Evolutionary conservation across 2,797 vertebrate species (phyloP).

Genomic region (Arctocebus calabarensis): DNA sequence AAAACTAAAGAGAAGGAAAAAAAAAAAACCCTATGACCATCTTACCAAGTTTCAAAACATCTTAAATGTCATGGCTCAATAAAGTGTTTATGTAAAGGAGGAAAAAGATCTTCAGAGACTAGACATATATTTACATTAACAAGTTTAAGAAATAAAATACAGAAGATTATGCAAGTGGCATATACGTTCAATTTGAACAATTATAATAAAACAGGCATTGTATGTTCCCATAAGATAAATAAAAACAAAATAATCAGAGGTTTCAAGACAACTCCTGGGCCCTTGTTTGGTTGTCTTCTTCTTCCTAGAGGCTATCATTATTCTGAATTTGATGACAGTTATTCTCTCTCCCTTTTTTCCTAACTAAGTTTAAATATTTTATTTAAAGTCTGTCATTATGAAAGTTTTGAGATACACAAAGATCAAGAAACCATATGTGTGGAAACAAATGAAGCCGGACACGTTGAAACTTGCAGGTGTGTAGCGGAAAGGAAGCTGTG

Average conservation of each 20-base stretch:
- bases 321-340: neutral
- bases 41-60: neutral
- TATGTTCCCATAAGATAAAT: neutral
- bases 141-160: neutral
- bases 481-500: no score
- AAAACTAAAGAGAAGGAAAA: neutral
- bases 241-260: neutral
- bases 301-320: neutral
- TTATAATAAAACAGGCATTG: neutral
- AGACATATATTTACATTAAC: neutral
- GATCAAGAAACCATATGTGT: no score
- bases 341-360: accelerated
- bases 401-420: no score
- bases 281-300: neutral
- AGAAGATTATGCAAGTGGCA: neutral
- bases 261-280: neutral
- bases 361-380: neutral
- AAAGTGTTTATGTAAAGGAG: neutral
- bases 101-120: neutral
- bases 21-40: neutral
- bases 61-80: neutral
- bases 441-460: no score
- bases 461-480: no score
- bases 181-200: neutral
- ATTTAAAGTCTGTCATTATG: neutral